A percentile compares a stretch with the other conserved stretches of the same genome.
These are phyloP conservation scores for Chrysolina oricalcia DNA, from an alignment of 2,888 invertebrate species.

Conservation along the genomic window DNA sequence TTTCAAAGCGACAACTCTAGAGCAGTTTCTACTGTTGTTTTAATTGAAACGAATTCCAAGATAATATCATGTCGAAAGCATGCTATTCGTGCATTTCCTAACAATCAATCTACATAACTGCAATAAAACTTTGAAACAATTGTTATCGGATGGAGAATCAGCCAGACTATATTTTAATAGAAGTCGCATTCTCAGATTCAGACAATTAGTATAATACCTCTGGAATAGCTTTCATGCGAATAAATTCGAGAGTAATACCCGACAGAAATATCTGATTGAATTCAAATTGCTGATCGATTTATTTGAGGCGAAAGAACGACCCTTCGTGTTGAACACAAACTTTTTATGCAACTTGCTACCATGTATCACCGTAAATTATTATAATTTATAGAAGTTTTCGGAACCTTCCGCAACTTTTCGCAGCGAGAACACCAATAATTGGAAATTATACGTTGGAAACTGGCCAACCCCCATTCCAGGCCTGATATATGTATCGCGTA, in stretches of 20 bases:
- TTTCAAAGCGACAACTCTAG: too few species aligned
- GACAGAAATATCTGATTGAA: background rate
- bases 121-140: too few species aligned
- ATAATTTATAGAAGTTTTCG: background rate
- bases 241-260: background rate
- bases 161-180: too few species aligned
- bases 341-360: background rate
- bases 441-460: constrained; percentile 20
- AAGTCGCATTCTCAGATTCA: too few species aligned
- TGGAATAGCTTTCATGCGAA: background rate
- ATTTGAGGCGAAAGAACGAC: background rate
- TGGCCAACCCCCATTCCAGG: background rate
- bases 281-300: background rate
- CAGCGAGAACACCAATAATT: constrained; percentile 2
- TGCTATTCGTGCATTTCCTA: too few species aligned
- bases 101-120: too few species aligned
- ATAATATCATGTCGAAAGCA: too few species aligned
- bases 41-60: too few species aligned
- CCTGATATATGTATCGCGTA: constrained; percentile 8
- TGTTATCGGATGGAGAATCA: too few species aligned
- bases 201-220: too few species aligned
- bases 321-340: background rate
- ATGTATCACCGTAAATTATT: background rate
- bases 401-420: background rate
- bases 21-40: too few species aligned